These are phyloP conservation scores for Thelaira solivaga DNA, from an alignment of 2,888 invertebrate genomes.

Conservation along the genomic window DNA sequence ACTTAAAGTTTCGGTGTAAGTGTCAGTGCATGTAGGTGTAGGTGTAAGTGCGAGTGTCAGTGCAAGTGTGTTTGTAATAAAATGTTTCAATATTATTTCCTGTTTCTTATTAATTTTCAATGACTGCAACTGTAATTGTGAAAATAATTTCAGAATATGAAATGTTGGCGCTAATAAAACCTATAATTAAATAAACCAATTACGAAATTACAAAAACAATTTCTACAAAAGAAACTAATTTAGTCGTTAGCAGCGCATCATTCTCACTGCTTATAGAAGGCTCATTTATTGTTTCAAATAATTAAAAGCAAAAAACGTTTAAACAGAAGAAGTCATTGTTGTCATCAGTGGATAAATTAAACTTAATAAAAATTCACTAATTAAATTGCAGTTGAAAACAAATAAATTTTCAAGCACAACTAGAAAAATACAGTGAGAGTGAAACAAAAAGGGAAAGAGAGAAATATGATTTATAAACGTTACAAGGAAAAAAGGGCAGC, in stretches of 20 bases:
- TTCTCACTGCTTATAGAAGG: too few relatives aligned
- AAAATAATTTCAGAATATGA: not conserved
- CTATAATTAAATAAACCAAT: not conserved
- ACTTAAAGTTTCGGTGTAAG: too few relatives aligned
- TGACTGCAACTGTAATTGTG: not conserved
- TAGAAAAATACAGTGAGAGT: not conserved
- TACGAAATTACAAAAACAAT: not conserved
- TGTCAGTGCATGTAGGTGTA: not conserved
- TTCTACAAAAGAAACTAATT: conserved; percentile 17
- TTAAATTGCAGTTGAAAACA: not conserved
- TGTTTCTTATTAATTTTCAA: too few relatives aligned
- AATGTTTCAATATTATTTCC: too few relatives aligned
- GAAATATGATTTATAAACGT: conserved; percentile 13
- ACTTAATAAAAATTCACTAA: not conserved
- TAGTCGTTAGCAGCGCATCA: conserved; percentile 8
- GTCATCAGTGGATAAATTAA: not conserved
- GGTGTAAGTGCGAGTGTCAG: not conserved
- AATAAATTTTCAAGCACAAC: conserved; percentile 10
- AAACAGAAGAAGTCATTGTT: too few relatives aligned
- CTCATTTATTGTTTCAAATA: not conserved
- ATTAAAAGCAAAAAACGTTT: not conserved
- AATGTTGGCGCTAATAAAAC: not conserved
- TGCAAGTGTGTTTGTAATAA: too few relatives aligned
- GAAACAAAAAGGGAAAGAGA: conserved; percentile 11
- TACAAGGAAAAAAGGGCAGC: too few relatives aligned